These are phyloP conservation scores for Coracias cyanogaster DNA, from an alignment of 2,797 vertebrate genomes.

Conservation along the genomic window DNA sequence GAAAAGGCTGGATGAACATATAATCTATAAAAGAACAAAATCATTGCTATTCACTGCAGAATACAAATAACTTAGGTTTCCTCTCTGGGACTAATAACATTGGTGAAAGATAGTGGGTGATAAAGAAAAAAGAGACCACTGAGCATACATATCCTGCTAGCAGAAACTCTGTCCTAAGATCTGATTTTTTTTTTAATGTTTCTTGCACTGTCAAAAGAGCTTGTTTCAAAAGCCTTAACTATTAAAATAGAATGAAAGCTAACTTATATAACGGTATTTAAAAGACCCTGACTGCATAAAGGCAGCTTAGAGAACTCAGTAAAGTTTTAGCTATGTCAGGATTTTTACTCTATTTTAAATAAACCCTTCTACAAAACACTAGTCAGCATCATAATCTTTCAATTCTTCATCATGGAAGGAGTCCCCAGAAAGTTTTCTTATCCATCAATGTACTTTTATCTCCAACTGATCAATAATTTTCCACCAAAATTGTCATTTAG, in stretches of 20 bases:
- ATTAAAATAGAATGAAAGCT: conserved; percentile 14
- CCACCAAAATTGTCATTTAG: background rate
- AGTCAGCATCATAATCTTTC: background rate
- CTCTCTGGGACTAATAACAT: background rate
- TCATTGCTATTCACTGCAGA: background rate
- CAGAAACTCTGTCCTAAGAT: background rate
- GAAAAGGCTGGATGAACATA: background rate
- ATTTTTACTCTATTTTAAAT: conserved; percentile 31
- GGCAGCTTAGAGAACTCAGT: background rate
- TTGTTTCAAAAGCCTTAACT: conserved; percentile 18
- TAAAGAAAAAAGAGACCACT: background rate
- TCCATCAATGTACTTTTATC: background rate
- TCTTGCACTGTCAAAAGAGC: background rate
- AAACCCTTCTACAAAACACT: background rate
- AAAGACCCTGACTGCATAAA: conserved; percentile 28
- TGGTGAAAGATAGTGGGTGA: background rate
- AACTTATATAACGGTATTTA: conserved; percentile 53
- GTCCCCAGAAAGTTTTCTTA: background rate
- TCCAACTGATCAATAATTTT: background rate
- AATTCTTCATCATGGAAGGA: background rate
- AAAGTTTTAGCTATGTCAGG: conserved; percentile 28
- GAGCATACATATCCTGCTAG: background rate
- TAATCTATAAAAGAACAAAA: background rate
- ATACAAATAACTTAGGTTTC: background rate
- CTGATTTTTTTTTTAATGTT: background rate